Conservation (phyloP, 2,113 vertebrate species). For the Trochalopteron elliotii region DNA sequence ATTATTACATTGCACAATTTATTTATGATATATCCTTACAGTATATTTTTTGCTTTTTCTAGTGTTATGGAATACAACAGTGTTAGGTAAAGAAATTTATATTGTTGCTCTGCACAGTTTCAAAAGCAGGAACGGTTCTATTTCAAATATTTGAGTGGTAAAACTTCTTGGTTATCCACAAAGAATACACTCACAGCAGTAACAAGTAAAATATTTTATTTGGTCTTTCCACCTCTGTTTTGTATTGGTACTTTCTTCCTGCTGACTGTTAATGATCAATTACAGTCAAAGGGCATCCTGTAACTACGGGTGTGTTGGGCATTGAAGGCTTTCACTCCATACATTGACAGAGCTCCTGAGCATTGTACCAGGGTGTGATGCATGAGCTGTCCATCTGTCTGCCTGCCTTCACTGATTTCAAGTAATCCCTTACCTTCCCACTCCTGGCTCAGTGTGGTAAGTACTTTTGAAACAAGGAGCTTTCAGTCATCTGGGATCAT, state of each 20-base stretch:
- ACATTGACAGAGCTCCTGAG: neutral
- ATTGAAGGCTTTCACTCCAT: neutral
- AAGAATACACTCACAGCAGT: neutral
- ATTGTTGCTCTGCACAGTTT: neutral
- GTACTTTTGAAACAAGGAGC: neutral
- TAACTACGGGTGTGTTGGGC: neutral
- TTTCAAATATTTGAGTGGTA: neutral
- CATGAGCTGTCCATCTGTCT: neutral
- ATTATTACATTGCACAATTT: neutral
- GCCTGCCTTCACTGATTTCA: neutral
- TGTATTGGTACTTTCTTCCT: neutral
- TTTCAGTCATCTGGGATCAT: neutral
- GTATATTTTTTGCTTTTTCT: neutral
- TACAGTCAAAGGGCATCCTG: neutral
- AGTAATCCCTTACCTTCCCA: neutral
- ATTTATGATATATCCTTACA: neutral
- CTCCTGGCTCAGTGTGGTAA: neutral
- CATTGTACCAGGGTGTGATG: fast-evolving
- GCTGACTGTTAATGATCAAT: neutral
- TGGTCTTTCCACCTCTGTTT: neutral
- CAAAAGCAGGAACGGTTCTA: neutral
- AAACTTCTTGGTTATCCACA: neutral
- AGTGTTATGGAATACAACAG: neutral
- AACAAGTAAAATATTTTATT: neutral
- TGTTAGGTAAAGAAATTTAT: neutral